Evolutionary conservation across 1,140 invertebrate species (phyloP).

Genomic region (Vanessa atalanta): DNA sequence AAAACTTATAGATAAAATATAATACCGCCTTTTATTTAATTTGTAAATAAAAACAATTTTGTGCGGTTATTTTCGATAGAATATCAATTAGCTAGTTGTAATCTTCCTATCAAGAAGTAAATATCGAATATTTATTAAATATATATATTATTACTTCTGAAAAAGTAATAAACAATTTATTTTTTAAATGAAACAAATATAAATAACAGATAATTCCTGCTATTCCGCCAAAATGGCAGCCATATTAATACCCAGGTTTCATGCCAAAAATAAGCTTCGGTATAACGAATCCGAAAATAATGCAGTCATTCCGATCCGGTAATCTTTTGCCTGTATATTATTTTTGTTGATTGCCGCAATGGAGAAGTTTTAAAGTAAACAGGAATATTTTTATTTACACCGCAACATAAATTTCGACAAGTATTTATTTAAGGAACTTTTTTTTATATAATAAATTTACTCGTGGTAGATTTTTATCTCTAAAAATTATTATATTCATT

Average conservation of each 20-base stretch:
- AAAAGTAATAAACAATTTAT: no score
- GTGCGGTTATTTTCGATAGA: no score
- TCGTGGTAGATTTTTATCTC: no score
- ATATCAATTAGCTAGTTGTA: no score
- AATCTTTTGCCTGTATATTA: conserved; percentile 1
- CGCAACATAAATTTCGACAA: not conserved
- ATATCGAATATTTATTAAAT: not conserved
- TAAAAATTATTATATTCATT: no score
- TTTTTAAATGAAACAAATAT: no score
- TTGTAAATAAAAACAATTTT: no score
- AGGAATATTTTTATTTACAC: not conserved
- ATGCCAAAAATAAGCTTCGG: conserved; percentile 31
- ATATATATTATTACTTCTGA: no score
- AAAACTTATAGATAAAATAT: no score
- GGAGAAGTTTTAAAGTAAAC: not conserved
- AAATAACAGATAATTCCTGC: conserved; percentile 4
- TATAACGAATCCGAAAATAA: conserved; percentile 27
- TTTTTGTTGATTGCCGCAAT: conserved; percentile 9
- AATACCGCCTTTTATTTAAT: no score
- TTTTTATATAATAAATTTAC: no score
- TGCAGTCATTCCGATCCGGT: conserved; percentile 12
- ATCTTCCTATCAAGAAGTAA: not conserved
- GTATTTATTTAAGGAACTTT: no score
- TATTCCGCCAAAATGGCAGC: conserved; percentile 27
- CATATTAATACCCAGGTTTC: conserved; percentile 22